These are phyloP conservation scores for Phymanthus crucifer DNA, from an alignment of 92 coral and sea anemone species.

Conservation along the genomic window DNA sequence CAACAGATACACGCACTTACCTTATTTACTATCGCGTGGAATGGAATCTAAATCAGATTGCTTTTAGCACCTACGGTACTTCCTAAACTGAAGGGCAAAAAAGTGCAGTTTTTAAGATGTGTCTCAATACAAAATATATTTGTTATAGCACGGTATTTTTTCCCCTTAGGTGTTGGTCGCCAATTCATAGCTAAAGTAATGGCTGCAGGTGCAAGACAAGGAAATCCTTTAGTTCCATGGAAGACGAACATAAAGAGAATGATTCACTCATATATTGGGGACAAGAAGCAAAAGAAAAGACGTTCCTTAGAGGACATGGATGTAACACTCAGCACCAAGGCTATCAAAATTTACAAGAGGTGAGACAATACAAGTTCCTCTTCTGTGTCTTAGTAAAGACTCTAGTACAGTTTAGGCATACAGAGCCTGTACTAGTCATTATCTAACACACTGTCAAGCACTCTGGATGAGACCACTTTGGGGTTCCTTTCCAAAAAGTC, in stretches of 20 bases:
- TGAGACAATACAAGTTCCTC: conserved; percentile 24
- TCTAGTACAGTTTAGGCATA: too few species aligned
- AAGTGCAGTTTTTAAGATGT: too few species aligned
- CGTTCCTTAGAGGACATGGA: conserved; percentile 56
- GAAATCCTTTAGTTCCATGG: conserved; percentile 83
- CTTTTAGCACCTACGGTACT: too few species aligned
- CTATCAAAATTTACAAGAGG: conserved; percentile 80
- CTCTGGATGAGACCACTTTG: too few species aligned
- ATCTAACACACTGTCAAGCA: too few species aligned
- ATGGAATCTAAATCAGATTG: too few species aligned
- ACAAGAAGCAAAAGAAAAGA: conserved; percentile 57
- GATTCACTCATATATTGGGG: conserved; percentile 70
- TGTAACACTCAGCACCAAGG: conserved; percentile 69
- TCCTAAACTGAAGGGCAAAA: too few species aligned
- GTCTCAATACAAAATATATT: background rate
- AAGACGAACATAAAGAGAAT: conserved; percentile 85
- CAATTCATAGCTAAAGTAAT: conserved; percentile 77
- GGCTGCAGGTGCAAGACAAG: conserved; percentile 81
- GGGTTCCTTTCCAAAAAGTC: too few species aligned
- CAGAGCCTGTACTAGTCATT: background rate
- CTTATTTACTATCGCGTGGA: background rate
- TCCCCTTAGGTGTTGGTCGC: conserved; percentile 66
- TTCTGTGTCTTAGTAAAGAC: too few species aligned
- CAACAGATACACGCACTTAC: background rate
- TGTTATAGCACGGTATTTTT: background rate